phyloP scores from a whole-genome alignment of 2,113 vertebrate species.

The Xenopus laevis region DNA sequence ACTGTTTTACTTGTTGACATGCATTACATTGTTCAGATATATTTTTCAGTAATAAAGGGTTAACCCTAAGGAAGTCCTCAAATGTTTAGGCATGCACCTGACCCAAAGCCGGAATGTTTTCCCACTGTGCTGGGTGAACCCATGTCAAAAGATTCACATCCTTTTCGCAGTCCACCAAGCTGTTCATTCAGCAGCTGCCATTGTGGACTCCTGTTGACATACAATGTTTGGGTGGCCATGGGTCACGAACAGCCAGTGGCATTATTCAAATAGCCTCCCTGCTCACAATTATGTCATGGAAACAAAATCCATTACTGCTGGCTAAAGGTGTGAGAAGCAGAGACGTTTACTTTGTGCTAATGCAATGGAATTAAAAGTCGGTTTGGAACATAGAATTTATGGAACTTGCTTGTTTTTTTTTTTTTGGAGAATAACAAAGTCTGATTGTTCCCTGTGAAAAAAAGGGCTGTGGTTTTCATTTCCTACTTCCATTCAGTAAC shows the following conservation, averaged over 20 bases:
- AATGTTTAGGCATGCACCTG: constrained; percentile 9
- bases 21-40: too few relatives aligned
- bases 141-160: constrained; percentile 34
- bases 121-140: constrained; percentile 28
- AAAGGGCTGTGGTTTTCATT: too few relatives aligned
- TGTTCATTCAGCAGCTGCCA: background rate
- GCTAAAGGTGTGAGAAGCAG: constrained; percentile 55
- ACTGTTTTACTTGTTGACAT: too few relatives aligned
- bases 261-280: constrained; percentile 71
- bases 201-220: constrained; percentile 21
- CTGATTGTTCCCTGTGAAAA: too few relatives aligned
- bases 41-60: too few relatives aligned
- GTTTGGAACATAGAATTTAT: constrained; percentile 24
- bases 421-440: too few relatives aligned
- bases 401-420: background rate
- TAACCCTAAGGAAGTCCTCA: background rate
- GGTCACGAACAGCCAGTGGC: constrained; percentile 57
- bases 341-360: constrained; percentile 60
- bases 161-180: background rate
- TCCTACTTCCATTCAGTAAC: background rate
- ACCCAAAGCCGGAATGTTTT: constrained; percentile 18
- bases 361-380: background rate
- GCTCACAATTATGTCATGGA: constrained; percentile 61
- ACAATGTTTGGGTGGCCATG: constrained; percentile 42
- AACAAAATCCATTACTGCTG: constrained; percentile 64